Conservation (phyloP, 2,797 vertebrate species). For the Spinus olivaceus region DNA sequence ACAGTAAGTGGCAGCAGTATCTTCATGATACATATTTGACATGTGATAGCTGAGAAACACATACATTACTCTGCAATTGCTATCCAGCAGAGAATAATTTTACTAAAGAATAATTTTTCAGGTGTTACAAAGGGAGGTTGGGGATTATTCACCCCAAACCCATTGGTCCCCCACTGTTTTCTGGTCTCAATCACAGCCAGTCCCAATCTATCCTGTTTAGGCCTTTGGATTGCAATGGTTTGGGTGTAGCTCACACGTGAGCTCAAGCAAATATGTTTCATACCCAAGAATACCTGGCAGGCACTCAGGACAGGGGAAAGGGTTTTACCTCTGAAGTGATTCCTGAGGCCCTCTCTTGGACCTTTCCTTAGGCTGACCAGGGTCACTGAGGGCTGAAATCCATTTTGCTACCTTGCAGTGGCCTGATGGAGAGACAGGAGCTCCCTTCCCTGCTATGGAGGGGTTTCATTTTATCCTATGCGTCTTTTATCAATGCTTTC, state of each 20-base stretch:
- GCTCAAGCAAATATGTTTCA: rapidly evolving
- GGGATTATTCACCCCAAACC: not conserved
- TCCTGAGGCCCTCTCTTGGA: not conserved
- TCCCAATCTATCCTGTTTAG: rapidly evolving
- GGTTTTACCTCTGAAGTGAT: not conserved
- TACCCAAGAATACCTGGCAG: not conserved
- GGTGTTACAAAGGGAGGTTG: not conserved
- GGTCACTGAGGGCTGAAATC: not conserved
- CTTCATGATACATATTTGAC: not conserved
- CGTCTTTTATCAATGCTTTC: not conserved
- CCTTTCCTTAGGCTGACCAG: not conserved
- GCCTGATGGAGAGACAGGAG: not conserved
- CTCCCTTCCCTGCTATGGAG: not conserved
- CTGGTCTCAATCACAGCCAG: not conserved
- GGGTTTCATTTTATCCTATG: not conserved
- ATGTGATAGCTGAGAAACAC: not conserved
- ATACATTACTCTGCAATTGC: not conserved
- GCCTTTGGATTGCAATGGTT: not conserved
- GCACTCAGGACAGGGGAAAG: not conserved
- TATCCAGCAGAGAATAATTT: not conserved
- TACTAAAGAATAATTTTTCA: not conserved
- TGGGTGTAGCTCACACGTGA: not conserved
- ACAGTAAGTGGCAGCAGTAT: not conserved
- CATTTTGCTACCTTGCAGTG: not conserved
- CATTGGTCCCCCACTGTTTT: not conserved